Percentiles rank a stretch among this genome's conserved stretches.
Evolutionary conservation across 2,888 invertebrate species (phyloP).

Genomic region (Thereva nobilitata): DNA sequence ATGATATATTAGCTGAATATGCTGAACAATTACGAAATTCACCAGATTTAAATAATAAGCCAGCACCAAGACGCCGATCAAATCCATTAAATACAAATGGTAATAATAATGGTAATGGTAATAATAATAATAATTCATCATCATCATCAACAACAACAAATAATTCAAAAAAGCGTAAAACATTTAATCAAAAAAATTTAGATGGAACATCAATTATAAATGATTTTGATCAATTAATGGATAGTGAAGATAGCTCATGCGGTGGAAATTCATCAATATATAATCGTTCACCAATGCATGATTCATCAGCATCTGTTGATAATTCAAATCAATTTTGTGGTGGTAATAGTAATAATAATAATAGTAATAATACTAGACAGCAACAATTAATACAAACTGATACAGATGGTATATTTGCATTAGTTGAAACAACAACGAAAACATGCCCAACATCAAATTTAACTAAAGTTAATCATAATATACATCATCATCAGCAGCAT

Average conservation of each 20-base stretch:
- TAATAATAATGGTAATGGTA: not conserved
- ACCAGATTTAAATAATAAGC: conserved; percentile 78
- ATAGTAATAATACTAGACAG: conserved; percentile 35
- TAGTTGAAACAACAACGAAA: conserved; percentile 1
- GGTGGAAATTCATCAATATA: conserved; percentile 11
- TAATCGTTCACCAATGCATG: conserved; percentile 22
- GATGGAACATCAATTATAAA: conserved; percentile 62
- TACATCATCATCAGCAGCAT: conserved; percentile 29
- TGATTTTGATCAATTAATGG: conserved; percentile 38
- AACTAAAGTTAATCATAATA: no score
- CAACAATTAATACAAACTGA: conserved; percentile 54
- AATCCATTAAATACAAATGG: conserved; percentile 64
- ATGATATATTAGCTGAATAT: conserved; percentile 78
- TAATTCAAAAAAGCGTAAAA: conserved; percentile 46
- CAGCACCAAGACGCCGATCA: conserved; percentile 74
- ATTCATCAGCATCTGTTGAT: conserved; percentile 9
- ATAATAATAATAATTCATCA: conserved; percentile 1
- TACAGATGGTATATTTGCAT: conserved; percentile 36
- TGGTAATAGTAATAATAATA: no score
- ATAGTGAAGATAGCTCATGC: conserved; percentile 28
- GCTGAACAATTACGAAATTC: conserved; percentile 79
- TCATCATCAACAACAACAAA: conserved; percentile 41
- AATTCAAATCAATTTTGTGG: conserved; percentile 8
- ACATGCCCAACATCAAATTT: not conserved
- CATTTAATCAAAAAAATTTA: conserved; percentile 56